Evolutionary conservation across 2,888 invertebrate genomes (phyloP).

Genomic region (Tyria jacobaeae): DNA sequence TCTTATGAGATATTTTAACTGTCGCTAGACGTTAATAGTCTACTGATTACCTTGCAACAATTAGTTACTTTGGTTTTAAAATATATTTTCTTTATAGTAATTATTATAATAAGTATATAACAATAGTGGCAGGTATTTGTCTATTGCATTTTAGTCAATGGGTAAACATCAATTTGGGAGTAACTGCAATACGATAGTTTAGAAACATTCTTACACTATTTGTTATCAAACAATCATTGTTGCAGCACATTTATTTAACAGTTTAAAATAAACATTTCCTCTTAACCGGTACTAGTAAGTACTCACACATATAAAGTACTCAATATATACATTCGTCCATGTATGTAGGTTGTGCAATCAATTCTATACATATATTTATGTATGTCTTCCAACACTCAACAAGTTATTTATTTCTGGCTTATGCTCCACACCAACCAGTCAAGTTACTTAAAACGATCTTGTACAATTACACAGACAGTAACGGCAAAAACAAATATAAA

Average conservation of each 20-base stretch:
- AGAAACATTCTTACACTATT: conserved; percentile 27
- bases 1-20: conserved; percentile 35
- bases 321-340: conserved; percentile 17
- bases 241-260: conserved; percentile 31
- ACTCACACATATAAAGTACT: conserved; percentile 39
- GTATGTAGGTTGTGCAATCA: conserved; percentile 38
- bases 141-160: conserved; percentile 77
- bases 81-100: conserved; percentile 43
- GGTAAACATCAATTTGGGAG: conserved; percentile 47
- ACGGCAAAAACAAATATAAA: conserved; percentile 40
- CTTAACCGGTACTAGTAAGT: conserved; percentile 52
- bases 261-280: conserved; percentile 35
- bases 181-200: conserved; percentile 32
- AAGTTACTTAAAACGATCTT: conserved; percentile 47
- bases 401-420: conserved; percentile 29
- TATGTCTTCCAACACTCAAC: conserved; percentile 40
- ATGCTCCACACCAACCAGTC: conserved; percentile 45
- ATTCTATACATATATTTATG: conserved; percentile 17
- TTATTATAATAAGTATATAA: conserved; percentile 47
- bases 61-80: conserved; percentile 57
- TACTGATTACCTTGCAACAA: conserved; percentile 48
- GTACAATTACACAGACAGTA: conserved; percentile 41
- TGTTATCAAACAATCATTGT: conserved; percentile 28
- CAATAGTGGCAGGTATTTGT: conserved; percentile 68
- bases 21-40: conserved; percentile 35